phyloP scores from a whole-genome alignment of 2,888 invertebrate genomes.

The Apamea sordens region DNA sequence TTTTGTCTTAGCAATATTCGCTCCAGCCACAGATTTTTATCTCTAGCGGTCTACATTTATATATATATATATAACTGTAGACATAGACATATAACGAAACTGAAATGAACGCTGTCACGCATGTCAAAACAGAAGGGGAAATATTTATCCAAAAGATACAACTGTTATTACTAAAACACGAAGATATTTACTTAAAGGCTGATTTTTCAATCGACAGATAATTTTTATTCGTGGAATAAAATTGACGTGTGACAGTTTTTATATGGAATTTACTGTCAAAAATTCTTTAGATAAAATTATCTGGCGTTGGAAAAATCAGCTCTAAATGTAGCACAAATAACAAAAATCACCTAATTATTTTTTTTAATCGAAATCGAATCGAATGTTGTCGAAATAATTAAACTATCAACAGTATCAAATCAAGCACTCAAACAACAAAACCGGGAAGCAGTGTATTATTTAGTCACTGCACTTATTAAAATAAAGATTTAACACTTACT shows the following conservation, averaged over 20 bases:
- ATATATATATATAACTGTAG: too few relatives aligned
- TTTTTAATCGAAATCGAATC: too few relatives aligned
- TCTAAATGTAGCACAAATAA: neutral
- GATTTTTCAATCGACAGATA: too few relatives aligned
- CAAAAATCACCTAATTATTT: neutral
- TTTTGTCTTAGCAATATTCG: neutral
- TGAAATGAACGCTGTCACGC: neutral
- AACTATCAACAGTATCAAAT: neutral
- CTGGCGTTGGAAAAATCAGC: too few relatives aligned
- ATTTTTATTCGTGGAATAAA: too few relatives aligned
- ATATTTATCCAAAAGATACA: neutral
- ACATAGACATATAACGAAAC: neutral
- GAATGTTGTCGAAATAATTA: neutral
- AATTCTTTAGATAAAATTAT: too few relatives aligned
- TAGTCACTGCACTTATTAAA: neutral
- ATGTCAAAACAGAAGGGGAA: neutral
- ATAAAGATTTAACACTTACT: slow-evolving; percentile 11
- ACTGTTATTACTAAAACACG: neutral
- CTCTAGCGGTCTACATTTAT: neutral
- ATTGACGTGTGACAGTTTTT: too few relatives aligned
- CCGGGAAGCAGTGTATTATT: neutral
- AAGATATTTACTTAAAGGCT: neutral
- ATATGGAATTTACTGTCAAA: too few relatives aligned
- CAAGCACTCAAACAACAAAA: neutral
- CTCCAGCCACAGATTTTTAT: neutral